Evolutionary conservation across 2,797 vertebrate species (phyloP).

Genomic region (Eleutherodactylus coqui): DNA sequence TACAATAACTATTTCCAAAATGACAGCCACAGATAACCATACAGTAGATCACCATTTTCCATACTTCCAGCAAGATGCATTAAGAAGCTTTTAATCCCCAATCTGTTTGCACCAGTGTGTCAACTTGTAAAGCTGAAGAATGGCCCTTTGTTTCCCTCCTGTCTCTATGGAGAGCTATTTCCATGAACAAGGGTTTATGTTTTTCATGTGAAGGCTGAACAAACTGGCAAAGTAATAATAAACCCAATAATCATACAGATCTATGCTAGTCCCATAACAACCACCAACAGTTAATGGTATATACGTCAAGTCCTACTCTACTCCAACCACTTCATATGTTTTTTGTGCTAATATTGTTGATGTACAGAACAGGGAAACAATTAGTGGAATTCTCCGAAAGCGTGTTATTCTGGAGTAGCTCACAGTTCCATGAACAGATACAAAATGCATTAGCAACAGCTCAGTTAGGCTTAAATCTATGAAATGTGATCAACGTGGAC

Average conservation of each 20-base stretch:
- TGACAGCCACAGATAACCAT: background rate
- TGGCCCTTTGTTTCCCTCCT: background rate
- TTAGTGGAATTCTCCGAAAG: constrained; percentile 50
- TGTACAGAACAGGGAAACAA: constrained; percentile 13
- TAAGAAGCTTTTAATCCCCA: background rate
- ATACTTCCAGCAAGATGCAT: background rate
- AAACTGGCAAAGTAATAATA: constrained; percentile 22
- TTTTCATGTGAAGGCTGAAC: background rate
- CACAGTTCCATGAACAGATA: constrained; percentile 34
- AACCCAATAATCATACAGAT: constrained; percentile 14
- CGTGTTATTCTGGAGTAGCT: background rate
- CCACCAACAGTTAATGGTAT: background rate
- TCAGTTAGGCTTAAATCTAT: background rate
- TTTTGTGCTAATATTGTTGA: constrained; percentile 2
- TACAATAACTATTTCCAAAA: background rate
- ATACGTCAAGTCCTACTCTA: constrained; percentile 14
- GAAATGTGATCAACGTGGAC: no score
- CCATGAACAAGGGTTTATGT: background rate
- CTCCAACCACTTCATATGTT: constrained; percentile 26
- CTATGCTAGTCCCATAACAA: background rate
- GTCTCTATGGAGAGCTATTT: background rate
- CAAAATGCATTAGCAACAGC: constrained; percentile 19
- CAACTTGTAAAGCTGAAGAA: background rate
- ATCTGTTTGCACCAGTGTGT: background rate
- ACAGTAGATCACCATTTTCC: background rate